Conservation (phyloP, 2,113 vertebrate species). For the Chascanopsetta lugubris region DNA sequence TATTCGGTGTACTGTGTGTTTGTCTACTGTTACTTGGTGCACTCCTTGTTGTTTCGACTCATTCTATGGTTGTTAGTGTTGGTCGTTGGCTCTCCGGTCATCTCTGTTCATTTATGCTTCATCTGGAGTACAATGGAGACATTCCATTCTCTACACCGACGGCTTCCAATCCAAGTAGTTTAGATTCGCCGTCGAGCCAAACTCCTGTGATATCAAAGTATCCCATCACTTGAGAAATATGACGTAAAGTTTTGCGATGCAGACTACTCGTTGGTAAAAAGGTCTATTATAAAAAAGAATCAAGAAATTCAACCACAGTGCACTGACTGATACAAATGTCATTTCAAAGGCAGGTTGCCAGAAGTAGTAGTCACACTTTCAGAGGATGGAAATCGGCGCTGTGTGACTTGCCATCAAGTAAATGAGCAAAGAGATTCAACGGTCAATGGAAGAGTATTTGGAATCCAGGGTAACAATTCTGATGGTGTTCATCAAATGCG, state of each 20-base stretch:
- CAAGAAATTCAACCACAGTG: too few relatives aligned
- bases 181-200: conserved; percentile 29
- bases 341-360: too few relatives aligned
- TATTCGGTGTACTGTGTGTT: conserved; percentile 34
- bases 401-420: background rate
- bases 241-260: background rate
- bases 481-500: conserved; percentile 18
- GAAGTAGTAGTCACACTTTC: too few relatives aligned
- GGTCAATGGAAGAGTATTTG: conserved; percentile 18
- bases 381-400: conserved; percentile 6
- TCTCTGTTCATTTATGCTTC: conserved; percentile 47
- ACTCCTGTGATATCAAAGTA: conserved; percentile 48
- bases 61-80: conserved; percentile 35
- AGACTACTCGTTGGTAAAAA: too few relatives aligned
- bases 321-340: too few relatives aligned
- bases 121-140: conserved; percentile 63
- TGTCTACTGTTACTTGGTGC: conserved; percentile 37
- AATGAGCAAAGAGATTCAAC: conserved; percentile 40
- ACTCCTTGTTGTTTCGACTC: conserved; percentile 53
- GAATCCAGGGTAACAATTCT: conserved; percentile 21
- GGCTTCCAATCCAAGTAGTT: conserved; percentile 29
- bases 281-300: too few relatives aligned
- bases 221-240: conserved; percentile 14
- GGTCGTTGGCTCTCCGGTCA: conserved; percentile 43
- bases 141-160: conserved; percentile 69